Percentiles rank a stretch among this genome's conserved stretches.
These are phyloP conservation scores for Drosophila incognita DNA, from an alignment of 2,888 invertebrate species.

Conservation along the genomic window DNA sequence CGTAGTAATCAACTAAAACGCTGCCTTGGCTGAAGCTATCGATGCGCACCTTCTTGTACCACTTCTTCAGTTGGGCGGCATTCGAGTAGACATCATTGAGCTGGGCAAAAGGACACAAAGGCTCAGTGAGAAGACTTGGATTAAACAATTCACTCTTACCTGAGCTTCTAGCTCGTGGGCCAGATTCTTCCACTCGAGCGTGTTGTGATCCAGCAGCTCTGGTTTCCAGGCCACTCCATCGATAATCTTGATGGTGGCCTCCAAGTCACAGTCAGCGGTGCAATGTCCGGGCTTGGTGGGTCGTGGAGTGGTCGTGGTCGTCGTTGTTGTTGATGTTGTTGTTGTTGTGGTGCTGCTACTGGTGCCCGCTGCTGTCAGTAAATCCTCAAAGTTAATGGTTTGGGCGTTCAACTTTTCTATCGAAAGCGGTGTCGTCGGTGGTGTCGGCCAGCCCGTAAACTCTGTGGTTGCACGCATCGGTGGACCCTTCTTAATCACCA, in stretches of 20 bases:
- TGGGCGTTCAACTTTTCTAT: conserved; percentile 89
- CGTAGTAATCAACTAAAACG: conserved; percentile 94
- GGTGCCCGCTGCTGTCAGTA: conserved; percentile 81
- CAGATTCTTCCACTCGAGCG: conserved; percentile 93
- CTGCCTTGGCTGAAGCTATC: conserved; percentile 95
- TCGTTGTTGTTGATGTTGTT: conserved; percentile 88
- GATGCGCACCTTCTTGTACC: conserved; percentile 94
- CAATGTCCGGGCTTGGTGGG: conserved; percentile 93
- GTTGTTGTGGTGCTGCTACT: conserved; percentile 85
- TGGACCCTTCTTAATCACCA: conserved; percentile 93
- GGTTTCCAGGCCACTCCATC: conserved; percentile 94
- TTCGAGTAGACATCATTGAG: conserved; percentile 93
- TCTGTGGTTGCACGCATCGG: conserved; percentile 94
- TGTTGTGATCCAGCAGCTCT: conserved; percentile 93
- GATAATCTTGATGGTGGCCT: conserved; percentile 93
- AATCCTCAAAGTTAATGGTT: conserved; percentile 86
- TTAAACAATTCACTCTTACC: conserved; percentile 85
- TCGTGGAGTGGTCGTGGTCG: conserved; percentile 89
- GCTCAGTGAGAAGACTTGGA: neutral
- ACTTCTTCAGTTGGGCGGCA: conserved; percentile 90
- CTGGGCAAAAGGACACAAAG: conserved; percentile 84
- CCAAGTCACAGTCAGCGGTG: conserved; percentile 91
- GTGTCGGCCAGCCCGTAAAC: conserved; percentile 96
- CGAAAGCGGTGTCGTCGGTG: conserved; percentile 94
- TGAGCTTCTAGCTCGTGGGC: conserved; percentile 92